These are phyloP conservation scores for Lepidotrigona ventralis DNA, from an alignment of 1,140 invertebrate species.

Conservation along the genomic window DNA sequence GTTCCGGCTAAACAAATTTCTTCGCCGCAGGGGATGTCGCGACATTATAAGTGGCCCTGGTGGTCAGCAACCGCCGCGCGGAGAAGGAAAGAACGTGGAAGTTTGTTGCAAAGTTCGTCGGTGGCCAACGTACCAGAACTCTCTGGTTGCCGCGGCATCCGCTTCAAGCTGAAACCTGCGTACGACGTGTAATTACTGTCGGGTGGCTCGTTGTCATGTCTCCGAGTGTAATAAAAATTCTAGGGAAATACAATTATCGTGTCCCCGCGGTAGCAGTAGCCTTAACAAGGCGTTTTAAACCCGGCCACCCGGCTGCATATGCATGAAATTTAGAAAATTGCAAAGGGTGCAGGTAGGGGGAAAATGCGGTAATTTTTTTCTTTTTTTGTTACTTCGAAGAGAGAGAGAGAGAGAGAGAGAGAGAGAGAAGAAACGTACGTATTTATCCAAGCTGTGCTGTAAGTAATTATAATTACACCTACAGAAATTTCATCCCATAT, in stretches of 20 bases:
- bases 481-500: background rate
- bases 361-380: background rate
- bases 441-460: background rate
- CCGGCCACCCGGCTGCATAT: background rate
- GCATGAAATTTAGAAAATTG: conserved; percentile 11
- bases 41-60: conserved; percentile 32
- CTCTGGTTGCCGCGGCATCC: conserved; percentile 2
- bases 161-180: conserved; percentile 34
- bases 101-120: conserved; percentile 41
- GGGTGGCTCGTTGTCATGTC: conserved; percentile 34
- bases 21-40: background rate
- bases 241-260: conserved; percentile 45
- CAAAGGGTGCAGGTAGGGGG: background rate
- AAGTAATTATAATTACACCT: background rate
- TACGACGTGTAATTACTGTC: conserved; percentile 48
- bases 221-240: conserved; percentile 45
- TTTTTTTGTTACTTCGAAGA: background rate
- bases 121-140: conserved; percentile 21
- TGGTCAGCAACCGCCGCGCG: conserved; percentile 13
- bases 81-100: conserved; percentile 29
- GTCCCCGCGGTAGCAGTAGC: background rate
- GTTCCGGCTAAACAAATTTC: conserved; percentile 34
- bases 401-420: no score
- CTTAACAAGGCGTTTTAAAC: conserved; percentile 34
- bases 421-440: background rate